Base-by-base conservation (phyloP, 2,113 vertebrate genomes). In the Centropristis striata region DNA sequence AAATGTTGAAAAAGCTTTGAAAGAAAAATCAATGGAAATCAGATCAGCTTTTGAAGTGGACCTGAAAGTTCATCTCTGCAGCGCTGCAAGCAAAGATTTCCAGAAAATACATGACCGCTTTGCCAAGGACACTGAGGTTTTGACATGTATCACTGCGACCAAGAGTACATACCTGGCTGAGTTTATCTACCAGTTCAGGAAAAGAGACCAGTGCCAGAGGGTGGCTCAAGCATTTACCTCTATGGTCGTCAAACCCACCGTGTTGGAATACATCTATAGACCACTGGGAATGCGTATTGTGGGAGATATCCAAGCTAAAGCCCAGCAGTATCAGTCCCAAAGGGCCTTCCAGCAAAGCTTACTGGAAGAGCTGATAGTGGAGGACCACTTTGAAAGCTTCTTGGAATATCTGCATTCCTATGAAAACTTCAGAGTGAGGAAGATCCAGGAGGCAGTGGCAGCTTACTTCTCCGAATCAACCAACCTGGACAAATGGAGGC, bases 121-220 rank as follows among this genome's bases (percentile, higher is more conserved):
- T 75, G 85, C 78, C 5, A 93, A 92, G 44, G 90, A 94, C 16
- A 58, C 8, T 23, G 73, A 93, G n/a, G 71, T 92, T 47, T 68
- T 92, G 65, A 54, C 13, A 27, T 76, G 58, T 37, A 85, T 94
- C 15, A 89, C 87, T 32, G 58, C 69, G 8, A 58, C 14, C 20
- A 94, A 92, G 81, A 67, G 39, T 0, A 54, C 8, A 1, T 78
- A 83, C 51, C 37, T 76, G 63, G 75, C 72, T 10, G 53, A 87
- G 49, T 95, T 95, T 66, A 83, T 92, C 4, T 91, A 93, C 66
- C 64, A 86, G 53, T 95, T 91, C 81, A 80, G 90, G 23, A 93
- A 94, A 55, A 92, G 83, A 65, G 90, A 95, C 37, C 87, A 94
- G 70, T 91, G 92, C 32, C 89, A 90, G 51, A 93, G 86, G 51